These are phyloP conservation scores for Parus major DNA, from an alignment of 2,113 vertebrate genomes.

Conservation along the genomic window DNA sequence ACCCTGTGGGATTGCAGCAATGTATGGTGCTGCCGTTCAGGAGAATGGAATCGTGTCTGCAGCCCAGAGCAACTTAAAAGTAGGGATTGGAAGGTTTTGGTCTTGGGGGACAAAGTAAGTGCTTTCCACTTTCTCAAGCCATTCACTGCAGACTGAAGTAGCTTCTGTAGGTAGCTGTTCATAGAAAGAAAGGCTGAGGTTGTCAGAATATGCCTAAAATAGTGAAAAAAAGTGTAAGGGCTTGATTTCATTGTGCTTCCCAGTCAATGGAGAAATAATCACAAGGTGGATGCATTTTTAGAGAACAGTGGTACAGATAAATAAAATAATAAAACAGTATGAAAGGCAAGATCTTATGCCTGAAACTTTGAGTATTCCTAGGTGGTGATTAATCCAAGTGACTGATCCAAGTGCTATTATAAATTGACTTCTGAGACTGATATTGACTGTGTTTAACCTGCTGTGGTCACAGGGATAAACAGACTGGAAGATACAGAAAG, in stretches of 20 bases:
- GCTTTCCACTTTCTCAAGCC: background rate
- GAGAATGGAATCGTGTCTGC: slow-evolving; percentile 24
- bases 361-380: background rate
- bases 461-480: background rate
- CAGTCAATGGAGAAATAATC: background rate
- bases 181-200: background rate
- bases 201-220: background rate
- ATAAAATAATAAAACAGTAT: background rate
- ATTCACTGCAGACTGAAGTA: background rate
- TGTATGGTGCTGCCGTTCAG: background rate
- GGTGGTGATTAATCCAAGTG: background rate
- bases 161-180: background rate
- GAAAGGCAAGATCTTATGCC: background rate
- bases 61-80: slow-evolving; percentile 9
- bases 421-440: background rate
- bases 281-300: background rate
- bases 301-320: background rate
- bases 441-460: background rate
- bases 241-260: background rate
- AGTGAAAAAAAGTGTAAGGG: background rate
- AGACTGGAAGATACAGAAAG: background rate
- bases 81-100: background rate
- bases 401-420: background rate
- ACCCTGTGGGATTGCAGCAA: slow-evolving; percentile 45
- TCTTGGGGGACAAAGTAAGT: background rate